Evolutionary conservation across 2,797 vertebrate genomes (phyloP), one percentile per base, ranked within the genome.

Genomic region (Acrocephalus scirpaceus): DNA sequence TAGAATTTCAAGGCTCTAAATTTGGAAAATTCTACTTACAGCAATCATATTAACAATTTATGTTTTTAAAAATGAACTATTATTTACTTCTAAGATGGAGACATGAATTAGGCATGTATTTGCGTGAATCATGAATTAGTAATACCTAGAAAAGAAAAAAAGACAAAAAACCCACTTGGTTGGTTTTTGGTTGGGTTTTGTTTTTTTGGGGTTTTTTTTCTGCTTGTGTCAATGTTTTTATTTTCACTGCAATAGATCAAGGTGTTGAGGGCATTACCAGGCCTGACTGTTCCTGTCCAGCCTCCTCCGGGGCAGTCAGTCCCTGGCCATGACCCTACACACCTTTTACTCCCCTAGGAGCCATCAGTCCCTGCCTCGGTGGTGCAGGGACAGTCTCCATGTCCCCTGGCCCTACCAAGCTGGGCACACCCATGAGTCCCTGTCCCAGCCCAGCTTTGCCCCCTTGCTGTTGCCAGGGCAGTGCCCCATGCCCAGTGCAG

Each of bases 401-500:
- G 5, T 56, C 11, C 9, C 4, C 16, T 40, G 76, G 10, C 30
- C 14, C 21, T 64, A 16, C 17, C 3, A 0, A 4, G 17, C 21
- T 36, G n/a, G 26, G n/a, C 26, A 16, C 36, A 38, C 5, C 16
- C 13, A 3, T 21, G 21, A 13, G 25, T 11, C 23, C 23, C 3
- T 11, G 11, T 34, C 30, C 36, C 10, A 51, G 27, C 21, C n/a
- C 20, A 22, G 21, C 32, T 42, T 32, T 1, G 3, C 17, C 8
- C 9, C 11, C 2, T 16, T n/a, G 12, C 13, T 7, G 7, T 14
- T 1, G 2, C 13, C n/a, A 61, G 57, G 47, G 16, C 11, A 7
- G 11, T 3, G 9, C 17, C 40, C 21, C 15, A 0, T 11, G 27
- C 12, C 27, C 17, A 9, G 32, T 1, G 0, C 10, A 25, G 23